Conservation (phyloP, 1,140 invertebrate species). For the Schlechtendalia chinensis region DNA sequence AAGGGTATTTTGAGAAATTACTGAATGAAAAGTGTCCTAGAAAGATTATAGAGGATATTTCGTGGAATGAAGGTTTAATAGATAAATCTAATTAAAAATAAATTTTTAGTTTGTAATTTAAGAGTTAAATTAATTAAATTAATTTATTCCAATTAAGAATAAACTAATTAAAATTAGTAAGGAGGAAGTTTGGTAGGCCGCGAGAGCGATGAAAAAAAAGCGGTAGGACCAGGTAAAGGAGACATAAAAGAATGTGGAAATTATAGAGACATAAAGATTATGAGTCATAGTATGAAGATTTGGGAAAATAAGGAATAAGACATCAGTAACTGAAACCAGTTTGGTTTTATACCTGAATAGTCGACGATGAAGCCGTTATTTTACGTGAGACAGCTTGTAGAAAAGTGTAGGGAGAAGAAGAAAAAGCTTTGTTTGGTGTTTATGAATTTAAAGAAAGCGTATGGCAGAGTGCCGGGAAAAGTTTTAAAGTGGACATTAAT, state of each 20-base stretch:
- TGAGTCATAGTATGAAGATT: conserved; percentile 4
- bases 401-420: not conserved
- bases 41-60: not conserved
- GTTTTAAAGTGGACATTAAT: not conserved
- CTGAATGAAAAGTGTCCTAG: not conserved
- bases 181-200: not conserved
- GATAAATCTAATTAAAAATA: not conserved
- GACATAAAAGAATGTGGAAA: not conserved
- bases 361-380: not conserved
- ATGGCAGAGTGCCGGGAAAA: not conserved
- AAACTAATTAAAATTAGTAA: no score
- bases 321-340: not conserved
- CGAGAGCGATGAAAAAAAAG: no score
- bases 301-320: not conserved
- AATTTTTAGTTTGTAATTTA: no score
- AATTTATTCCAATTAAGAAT: no score
- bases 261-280: not conserved
- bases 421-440: not conserved
- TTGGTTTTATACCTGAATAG: not conserved
- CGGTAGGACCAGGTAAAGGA: no score
- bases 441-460: not conserved
- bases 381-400: not conserved
- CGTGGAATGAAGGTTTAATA: not conserved
- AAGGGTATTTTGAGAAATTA: not conserved
- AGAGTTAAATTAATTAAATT: no score